phyloP scores from a whole-genome alignment of 2,797 vertebrate species.

The Oreonectes daqikongensis region DNA sequence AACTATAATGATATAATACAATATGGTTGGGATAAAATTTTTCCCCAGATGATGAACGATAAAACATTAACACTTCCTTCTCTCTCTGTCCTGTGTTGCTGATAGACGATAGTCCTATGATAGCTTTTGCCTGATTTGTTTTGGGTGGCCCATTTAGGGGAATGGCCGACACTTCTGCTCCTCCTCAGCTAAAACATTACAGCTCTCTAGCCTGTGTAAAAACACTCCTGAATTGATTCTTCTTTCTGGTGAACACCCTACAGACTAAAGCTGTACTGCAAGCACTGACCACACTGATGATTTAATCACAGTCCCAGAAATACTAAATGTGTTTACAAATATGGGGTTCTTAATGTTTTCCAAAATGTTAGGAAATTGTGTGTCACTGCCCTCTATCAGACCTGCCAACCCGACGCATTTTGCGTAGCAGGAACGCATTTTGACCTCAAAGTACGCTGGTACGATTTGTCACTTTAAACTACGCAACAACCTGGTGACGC shows the following conservation, averaged over 20 bases:
- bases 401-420: too few species aligned
- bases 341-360: conserved; percentile 29
- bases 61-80: too few species aligned
- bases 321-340: conserved; percentile 39
- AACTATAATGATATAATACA: too few species aligned
- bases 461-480: too few species aligned
- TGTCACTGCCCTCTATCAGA: conserved; percentile 3
- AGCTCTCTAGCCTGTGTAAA: conserved; percentile 55
- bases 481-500: too few species aligned
- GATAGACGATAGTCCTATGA: too few species aligned
- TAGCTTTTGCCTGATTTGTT: too few species aligned
- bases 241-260: conserved; percentile 39
- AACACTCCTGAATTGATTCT: conserved; percentile 38
- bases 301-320: conserved; percentile 31
- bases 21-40: too few species aligned
- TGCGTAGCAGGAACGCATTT: too few species aligned
- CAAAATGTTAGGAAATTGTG: conserved; percentile 30
- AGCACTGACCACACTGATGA: conserved; percentile 25
- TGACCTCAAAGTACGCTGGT: too few species aligned
- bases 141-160: conserved; percentile 35
- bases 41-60: too few species aligned
- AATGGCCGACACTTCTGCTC: conserved; percentile 39
- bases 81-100: too few species aligned
- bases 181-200: conserved; percentile 52
- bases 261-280: conserved; percentile 24